Evolutionary conservation across 2,888 invertebrate species (phyloP).

Genomic region (Morpho helenor): DNA sequence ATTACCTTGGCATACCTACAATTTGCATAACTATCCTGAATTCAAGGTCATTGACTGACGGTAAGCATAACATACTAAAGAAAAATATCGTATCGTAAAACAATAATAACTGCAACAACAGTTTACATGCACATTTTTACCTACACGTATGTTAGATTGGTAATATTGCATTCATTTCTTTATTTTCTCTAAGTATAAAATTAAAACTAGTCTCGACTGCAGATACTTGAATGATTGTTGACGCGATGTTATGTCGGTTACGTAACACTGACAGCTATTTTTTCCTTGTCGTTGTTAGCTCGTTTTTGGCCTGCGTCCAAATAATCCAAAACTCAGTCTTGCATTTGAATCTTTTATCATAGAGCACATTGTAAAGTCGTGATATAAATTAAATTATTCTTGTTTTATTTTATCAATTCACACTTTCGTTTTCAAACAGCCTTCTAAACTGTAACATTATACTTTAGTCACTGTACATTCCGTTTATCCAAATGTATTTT

Average conservation of each 20-base stretch:
- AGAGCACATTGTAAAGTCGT: slow-evolving; percentile 17
- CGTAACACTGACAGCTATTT: slow-evolving; percentile 68
- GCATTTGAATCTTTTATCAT: slow-evolving; percentile 23
- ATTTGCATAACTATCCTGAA: slow-evolving; percentile 48
- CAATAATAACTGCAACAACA: slow-evolving; percentile 18
- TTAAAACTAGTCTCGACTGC: slow-evolving; percentile 7
- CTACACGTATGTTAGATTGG: neutral
- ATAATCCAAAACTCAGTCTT: slow-evolving; percentile 38
- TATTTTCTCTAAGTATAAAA: neutral
- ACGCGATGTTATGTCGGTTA: slow-evolving; percentile 32
- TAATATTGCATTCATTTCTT: neutral
- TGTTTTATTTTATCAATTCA: slow-evolving; percentile 1
- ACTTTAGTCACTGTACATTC: neutral
- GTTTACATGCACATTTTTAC: slow-evolving; percentile 17
- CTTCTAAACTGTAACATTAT: neutral
- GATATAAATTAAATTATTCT: neutral
- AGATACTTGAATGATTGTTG: slow-evolving; percentile 26
- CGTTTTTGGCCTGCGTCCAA: slow-evolving; percentile 63
- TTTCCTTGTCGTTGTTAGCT: slow-evolving; percentile 65
- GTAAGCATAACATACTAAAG: slow-evolving; percentile 40
- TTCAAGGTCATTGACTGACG: slow-evolving; percentile 56
- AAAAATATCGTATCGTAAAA: slow-evolving; percentile 18
- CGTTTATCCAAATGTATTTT: slow-evolving; percentile 1
- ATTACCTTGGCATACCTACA: slow-evolving; percentile 59
- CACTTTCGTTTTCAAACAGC: slow-evolving; percentile 9